Base-by-base conservation (phyloP, 2,797 vertebrate genomes). In the Syndactyla subalaris region DNA sequence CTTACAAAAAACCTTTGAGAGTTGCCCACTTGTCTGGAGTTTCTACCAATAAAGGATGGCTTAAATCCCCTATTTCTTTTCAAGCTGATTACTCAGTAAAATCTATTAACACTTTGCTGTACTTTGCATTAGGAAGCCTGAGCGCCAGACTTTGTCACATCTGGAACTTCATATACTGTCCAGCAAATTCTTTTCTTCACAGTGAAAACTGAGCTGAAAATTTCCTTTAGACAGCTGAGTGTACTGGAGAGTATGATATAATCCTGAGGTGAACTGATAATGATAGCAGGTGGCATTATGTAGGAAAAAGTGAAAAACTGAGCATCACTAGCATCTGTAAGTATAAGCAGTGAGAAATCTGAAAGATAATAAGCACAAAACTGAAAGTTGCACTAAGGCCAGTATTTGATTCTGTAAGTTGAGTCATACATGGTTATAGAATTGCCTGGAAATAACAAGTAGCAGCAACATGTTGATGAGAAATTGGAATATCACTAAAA, bases 101-200 rank as follows among this genome's bases (percentile, higher is more conserved):
- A 65, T 62, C 67, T 76, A 23, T 91, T 95, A 89, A 94, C 24
- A 14, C 78, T 85, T 96, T 78, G 43, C 63, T 87, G 51, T 70
- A 36, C 67, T 89, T 89, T 51, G 38, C 72, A 48, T 61, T 36
- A 68, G 71, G 21, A 27, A 79, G 9, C 38, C 3, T 5, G 30
- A 49, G 38, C 1, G 1, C 54, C 51, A 86, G 70, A 54, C 14
- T 85, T 76, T 57, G 34, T 85, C 72, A 55, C 80, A 88, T 92
- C 58, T 90, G 91, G 66, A 90, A 78, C 32, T 87, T 51, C 71
- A 55, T 23, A 29, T 16, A 6, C 57, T 90, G n/a, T 39, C 77
- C 70, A 88, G 58, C 15, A 75, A 82, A 84, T 43, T 38, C 34
- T 68, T 87, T 81, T 89, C 46, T 89, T 92, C 70, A 59, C 24